Evolutionary conservation across 2,113 vertebrate genomes (phyloP).

Genomic region (Myotis yumanensis): DNA sequence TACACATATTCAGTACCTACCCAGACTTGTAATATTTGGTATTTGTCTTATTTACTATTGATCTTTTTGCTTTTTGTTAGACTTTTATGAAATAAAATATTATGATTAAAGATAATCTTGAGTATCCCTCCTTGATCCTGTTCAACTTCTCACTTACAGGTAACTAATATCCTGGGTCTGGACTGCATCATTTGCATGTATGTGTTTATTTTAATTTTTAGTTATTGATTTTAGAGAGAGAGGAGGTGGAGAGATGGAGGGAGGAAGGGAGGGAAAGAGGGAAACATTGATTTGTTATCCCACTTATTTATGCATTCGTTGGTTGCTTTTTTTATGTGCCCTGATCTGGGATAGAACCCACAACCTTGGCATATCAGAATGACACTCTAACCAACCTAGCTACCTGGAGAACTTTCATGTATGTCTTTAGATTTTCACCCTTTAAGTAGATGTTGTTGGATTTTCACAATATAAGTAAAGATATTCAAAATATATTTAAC

Average conservation of each 20-base stretch:
- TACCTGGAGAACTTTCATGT: background rate
- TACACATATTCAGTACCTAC: background rate
- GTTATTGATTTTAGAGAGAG: too few relatives aligned
- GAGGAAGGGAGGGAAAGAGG: too few relatives aligned
- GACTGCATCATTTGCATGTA: background rate
- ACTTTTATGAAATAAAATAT: slow-evolving; percentile 31
- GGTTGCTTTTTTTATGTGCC: too few relatives aligned
- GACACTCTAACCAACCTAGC: too few relatives aligned
- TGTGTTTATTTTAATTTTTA: background rate
- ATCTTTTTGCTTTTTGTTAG: background rate
- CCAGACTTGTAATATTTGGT: background rate
- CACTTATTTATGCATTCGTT: too few relatives aligned
- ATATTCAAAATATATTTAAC: slow-evolving; percentile 13
- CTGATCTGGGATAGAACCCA: too few relatives aligned
- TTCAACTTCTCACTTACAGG: background rate
- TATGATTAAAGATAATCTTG: background rate
- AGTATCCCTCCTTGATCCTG: background rate
- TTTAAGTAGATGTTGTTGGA: background rate
- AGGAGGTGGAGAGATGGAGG: too few relatives aligned
- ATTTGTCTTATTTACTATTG: background rate
- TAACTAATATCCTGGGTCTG: background rate
- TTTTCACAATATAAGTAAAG: background rate
- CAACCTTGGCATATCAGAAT: too few relatives aligned
- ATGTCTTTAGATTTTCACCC: background rate
- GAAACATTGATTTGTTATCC: too few relatives aligned